Conservation (phyloP, 2,113 vertebrate genomes). For the Eretmodus cyanostictus region DNA sequence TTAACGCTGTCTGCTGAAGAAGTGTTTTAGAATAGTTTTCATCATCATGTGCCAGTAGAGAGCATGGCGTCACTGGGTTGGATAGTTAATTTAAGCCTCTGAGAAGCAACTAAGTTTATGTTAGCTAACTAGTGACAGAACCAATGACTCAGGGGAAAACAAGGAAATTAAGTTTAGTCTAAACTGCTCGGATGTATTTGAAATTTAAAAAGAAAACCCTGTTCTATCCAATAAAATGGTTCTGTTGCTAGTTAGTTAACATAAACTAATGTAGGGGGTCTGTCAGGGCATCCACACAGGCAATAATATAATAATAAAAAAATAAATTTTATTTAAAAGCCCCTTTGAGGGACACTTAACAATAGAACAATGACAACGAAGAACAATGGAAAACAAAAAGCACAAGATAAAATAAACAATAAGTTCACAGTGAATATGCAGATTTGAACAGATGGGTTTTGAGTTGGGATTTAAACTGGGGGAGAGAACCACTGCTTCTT, state of each 20-base stretch:
- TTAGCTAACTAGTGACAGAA: not conserved
- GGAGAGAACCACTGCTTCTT: too few relatives aligned
- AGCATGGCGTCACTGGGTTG: fast-evolving
- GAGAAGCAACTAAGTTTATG: not conserved
- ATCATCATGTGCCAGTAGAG: fast-evolving
- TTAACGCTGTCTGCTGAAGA: not conserved
- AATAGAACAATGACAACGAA: too few relatives aligned
- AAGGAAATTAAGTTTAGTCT: not conserved
- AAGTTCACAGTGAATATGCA: too few relatives aligned
- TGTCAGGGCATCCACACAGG: not conserved
- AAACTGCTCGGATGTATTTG: not conserved
- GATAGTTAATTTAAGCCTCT: not conserved
- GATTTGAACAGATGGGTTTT: too few relatives aligned
- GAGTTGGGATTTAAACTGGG: too few relatives aligned
- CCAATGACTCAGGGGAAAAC: fast-evolving
- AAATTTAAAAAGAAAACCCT: not conserved
- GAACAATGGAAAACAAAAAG: too few relatives aligned
- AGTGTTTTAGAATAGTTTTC: not conserved
- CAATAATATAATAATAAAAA: not conserved
- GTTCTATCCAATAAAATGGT: not conserved
- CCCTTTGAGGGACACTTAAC: too few relatives aligned
- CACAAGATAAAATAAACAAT: too few relatives aligned
- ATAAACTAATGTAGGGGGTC: not conserved
- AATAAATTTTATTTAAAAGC: not conserved
- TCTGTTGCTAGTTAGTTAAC: not conserved